These are phyloP conservation scores for Dipodomys spectabilis DNA, from an alignment of 2,113 vertebrate genomes.

Conservation along the genomic window DNA sequence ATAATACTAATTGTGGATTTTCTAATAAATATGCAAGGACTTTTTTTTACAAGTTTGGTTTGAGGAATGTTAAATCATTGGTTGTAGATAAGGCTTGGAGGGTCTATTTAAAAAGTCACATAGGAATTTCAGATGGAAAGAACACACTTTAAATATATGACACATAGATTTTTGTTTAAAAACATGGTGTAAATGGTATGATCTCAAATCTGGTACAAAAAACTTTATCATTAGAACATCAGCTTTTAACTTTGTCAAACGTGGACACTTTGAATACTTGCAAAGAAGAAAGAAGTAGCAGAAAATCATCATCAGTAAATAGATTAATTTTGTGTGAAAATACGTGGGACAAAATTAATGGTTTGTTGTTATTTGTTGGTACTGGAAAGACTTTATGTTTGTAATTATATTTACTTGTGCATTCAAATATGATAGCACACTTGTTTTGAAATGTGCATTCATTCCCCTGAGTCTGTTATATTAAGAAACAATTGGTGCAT, in stretches of 20 bases:
- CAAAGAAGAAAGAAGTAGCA: background rate
- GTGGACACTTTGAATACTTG: background rate
- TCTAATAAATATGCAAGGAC: background rate
- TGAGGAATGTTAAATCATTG: background rate
- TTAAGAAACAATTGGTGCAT: slow-evolving; percentile 15
- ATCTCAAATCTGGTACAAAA: background rate
- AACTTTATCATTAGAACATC: background rate
- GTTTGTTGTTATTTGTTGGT: too few species aligned
- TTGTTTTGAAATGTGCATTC: slow-evolving; percentile 42
- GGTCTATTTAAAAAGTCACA: background rate
- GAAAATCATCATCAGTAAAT: background rate
- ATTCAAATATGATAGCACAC: background rate
- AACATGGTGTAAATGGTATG: background rate
- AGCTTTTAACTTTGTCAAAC: background rate
- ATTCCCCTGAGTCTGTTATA: background rate
- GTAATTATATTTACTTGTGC: background rate
- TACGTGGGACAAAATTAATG: background rate
- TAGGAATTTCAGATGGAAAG: background rate
- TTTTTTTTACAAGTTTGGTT: background rate
- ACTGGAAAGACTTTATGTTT: background rate
- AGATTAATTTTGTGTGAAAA: background rate
- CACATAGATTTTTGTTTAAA: background rate
- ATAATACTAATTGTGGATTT: background rate
- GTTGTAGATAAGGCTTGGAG: background rate
- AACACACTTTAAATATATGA: background rate